Percentiles rank a stretch among this genome's conserved stretches.
Evolutionary conservation across 2,888 invertebrate genomes (phyloP).

Genomic region (Caradrina clavipalpis): DNA sequence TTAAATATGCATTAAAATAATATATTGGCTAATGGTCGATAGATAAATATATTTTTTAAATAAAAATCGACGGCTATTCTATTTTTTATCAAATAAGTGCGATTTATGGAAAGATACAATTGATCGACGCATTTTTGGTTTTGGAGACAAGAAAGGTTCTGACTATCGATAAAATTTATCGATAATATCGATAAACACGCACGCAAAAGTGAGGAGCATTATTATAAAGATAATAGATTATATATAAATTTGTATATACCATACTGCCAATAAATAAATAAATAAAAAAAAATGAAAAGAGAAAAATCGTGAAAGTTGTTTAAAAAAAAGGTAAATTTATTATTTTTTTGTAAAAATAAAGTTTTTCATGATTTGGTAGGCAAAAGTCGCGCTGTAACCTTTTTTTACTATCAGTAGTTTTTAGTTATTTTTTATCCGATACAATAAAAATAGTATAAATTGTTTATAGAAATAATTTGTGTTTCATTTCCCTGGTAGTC

Average conservation of each 20-base stretch:
- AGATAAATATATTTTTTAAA: slow-evolving; percentile 60
- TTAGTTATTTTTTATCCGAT: slow-evolving; percentile 88
- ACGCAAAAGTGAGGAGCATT: slow-evolving; percentile 53
- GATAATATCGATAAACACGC: slow-evolving; percentile 44
- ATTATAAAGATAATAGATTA: slow-evolving; percentile 52
- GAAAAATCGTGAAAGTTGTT: slow-evolving; percentile 56
- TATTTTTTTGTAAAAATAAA: slow-evolving; percentile 56
- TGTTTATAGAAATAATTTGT: slow-evolving; percentile 65
- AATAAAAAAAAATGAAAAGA: slow-evolving; percentile 23
- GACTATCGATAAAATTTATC: slow-evolving; percentile 41
- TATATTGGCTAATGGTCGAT: slow-evolving; percentile 56
- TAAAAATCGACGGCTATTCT: slow-evolving; percentile 55
- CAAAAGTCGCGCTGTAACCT: slow-evolving; percentile 67
- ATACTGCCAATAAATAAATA: slow-evolving; percentile 61
- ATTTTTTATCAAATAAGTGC: slow-evolving; percentile 38
- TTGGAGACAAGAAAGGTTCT: slow-evolving; percentile 26
- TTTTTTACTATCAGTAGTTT: slow-evolving; percentile 79
- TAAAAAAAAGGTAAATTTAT: slow-evolving; percentile 40
- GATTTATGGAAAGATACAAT: slow-evolving; percentile 14
- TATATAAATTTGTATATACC: slow-evolving; percentile 65
- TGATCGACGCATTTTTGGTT: slow-evolving; percentile 40
- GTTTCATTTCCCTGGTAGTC: slow-evolving; percentile 63
- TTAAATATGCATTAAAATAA: slow-evolving; percentile 20
- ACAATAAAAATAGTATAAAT: slow-evolving; percentile 75
- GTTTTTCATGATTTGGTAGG: slow-evolving; percentile 59